Base-by-base conservation (phyloP, 2,113 vertebrate genomes). In the Hippocampus barbouri region DNA sequence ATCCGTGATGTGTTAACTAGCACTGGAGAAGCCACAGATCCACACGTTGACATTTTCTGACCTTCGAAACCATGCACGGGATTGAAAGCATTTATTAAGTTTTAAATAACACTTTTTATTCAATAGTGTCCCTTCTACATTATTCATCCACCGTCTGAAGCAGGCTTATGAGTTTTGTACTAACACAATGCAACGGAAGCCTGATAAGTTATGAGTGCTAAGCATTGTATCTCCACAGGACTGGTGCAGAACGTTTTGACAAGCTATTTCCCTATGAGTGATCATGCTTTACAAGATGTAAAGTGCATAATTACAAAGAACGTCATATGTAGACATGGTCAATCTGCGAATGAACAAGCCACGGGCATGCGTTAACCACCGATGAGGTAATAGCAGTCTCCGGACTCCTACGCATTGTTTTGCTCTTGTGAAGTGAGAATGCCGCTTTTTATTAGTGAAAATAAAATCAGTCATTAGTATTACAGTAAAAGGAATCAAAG, bases 371-470 rank as follows among this genome's bases (percentile, higher is more conserved):
- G 40, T 66, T 66, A 38, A 71, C 61, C 43, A 66, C 6, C 27
- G 2, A 69, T 30, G 38, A 45, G 68, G 49, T 20, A 68, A 67
- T 60, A 65, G 65, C 9, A 49, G 75, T 51, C 16, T 76, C 25
- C 72, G 49, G 56, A 56, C n/a, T 59, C n/a, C 38, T 43, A 54
- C 66, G 54, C 40, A 66, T 66, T 66, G 64, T 66, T 66, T 47
- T 66, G 43, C 64, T 47, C 47, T 43, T 66, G 15, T 66, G 16
- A 66, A 27, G 41, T 45, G n/a, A 43, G 40, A 43, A 65, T 15
- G 21, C 40, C 82, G 84, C 54, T 85, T 70, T 87, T 77, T 83
- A 80, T 86, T 83, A 87, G 53, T 56, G 53, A n/a, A 69, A 70
- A 54, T 45, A 79, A 51, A 77, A 80, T 85, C 63, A 70, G 23